phyloP scores from a whole-genome alignment of 64 coral and sea anemone genomes.

The Montipora foliosa region DNA sequence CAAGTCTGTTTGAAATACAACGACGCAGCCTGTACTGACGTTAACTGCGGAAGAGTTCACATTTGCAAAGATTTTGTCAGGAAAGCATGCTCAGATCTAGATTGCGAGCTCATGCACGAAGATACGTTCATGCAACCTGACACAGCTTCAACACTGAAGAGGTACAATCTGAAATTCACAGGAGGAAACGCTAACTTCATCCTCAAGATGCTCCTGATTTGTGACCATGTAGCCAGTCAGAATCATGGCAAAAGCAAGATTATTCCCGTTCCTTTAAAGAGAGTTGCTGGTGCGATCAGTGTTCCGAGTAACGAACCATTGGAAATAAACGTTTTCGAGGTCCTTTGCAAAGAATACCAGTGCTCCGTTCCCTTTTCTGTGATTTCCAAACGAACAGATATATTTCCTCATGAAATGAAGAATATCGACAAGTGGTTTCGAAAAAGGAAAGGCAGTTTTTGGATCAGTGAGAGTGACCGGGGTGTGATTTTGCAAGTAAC shows the following conservation, averaged over 20 bases:
- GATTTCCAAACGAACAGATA: conserved; percentile 49
- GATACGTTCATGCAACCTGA: not conserved
- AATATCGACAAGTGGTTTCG: conserved; percentile 67
- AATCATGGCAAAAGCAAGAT: too few relatives aligned
- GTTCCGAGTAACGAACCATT: not conserved
- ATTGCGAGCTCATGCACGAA: not conserved
- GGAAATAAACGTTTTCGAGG: conserved; percentile 61
- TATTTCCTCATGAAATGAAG: conserved; percentile 48
- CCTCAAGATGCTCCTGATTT: conserved; percentile 27
- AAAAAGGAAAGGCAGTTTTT: conserved; percentile 45
- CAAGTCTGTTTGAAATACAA: conserved; percentile 79
- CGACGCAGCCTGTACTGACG: conserved; percentile 4
- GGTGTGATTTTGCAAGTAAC: conserved; percentile 52
- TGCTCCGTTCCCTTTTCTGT: conserved; percentile 58
- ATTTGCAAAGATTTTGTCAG: conserved; percentile 55
- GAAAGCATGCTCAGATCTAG: not conserved
- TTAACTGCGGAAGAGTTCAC: conserved; percentile 25
- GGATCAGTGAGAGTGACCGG: conserved; percentile 30
- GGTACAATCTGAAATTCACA: conserved; percentile 1
- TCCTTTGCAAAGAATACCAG: conserved; percentile 51
- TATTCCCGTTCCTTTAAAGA: not conserved
- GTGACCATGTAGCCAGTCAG: not conserved
- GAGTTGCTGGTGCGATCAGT: too few relatives aligned
- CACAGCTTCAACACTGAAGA: not conserved
- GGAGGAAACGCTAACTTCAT: not conserved